phyloP scores from a whole-genome alignment of 2,888 invertebrate species.

The Hydropsyche betteni region DNA sequence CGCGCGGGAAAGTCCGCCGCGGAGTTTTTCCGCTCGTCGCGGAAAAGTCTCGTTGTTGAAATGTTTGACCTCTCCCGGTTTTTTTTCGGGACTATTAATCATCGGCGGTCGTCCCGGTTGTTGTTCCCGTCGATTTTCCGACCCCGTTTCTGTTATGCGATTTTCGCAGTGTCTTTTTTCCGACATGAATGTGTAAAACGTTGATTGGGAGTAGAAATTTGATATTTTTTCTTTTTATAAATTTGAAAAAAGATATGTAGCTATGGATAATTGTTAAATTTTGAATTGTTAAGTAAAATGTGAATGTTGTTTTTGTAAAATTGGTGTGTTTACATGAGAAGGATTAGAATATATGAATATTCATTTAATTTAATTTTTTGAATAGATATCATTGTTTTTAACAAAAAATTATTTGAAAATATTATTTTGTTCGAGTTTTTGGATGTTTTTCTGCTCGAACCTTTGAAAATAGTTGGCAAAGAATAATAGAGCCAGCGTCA shows the following conservation, averaged over 20 bases:
- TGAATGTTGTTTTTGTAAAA: too few species aligned
- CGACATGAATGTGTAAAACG: too few species aligned
- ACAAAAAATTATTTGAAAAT: background rate
- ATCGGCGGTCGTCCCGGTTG: background rate
- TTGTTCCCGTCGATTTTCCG: constrained; percentile 1
- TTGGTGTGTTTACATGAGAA: too few species aligned
- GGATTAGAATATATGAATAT: too few species aligned
- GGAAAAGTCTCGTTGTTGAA: constrained; percentile 6
- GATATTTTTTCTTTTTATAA: too few species aligned
- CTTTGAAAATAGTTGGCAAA: constrained; percentile 35
- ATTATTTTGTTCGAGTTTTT: constrained; percentile 13
- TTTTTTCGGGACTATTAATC: constrained; percentile 3
- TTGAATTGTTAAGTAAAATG: too few species aligned
- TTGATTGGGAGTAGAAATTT: too few species aligned
- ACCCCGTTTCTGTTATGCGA: constrained; percentile 5
- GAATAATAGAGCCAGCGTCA: constrained; percentile 40
- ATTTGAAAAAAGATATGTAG: too few species aligned
- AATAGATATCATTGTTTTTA: too few species aligned
- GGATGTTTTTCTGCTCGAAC: constrained; percentile 10
- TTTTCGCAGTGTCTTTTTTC: background rate
- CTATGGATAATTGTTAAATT: too few species aligned
- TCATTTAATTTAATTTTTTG: too few species aligned
- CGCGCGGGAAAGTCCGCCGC: background rate
- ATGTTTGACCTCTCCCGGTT: background rate
- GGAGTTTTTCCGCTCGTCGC: background rate